phyloP scores from a whole-genome alignment of 2,888 invertebrate genomes.

The Kryphioiulus occultus region DNA sequence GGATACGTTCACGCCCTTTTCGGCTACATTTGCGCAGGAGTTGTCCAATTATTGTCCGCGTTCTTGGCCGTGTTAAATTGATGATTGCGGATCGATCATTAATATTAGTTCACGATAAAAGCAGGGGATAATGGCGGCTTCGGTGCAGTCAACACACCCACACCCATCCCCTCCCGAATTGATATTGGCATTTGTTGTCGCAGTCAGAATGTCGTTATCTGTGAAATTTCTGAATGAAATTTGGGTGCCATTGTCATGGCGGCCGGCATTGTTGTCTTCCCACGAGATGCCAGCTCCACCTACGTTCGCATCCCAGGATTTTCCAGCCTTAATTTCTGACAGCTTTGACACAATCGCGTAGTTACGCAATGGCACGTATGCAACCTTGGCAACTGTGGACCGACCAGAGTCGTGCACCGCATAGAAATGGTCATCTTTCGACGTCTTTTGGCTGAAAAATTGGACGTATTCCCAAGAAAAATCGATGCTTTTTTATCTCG shows the following conservation, averaged over 20 bases:
- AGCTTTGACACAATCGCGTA: not conserved
- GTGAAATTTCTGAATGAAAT: not conserved
- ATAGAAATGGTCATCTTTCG: constrained; percentile 3
- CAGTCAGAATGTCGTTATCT: not conserved
- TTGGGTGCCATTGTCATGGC: not conserved
- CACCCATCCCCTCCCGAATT: not conserved
- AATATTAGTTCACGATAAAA: constrained; percentile 21
- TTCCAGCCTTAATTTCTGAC: not conserved
- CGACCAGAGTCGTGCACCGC: not conserved
- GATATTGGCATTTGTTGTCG: not conserved
- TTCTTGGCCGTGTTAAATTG: not conserved
- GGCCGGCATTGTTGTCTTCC: not conserved
- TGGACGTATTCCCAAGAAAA: constrained; percentile 3
- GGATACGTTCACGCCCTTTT: constrained; percentile 35
- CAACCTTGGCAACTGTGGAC: not conserved
- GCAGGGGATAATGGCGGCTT: constrained; percentile 13
- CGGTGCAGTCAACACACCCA: not conserved
- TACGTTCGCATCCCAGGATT: not conserved
- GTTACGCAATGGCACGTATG: not conserved
- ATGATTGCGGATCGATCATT: constrained; percentile 26
- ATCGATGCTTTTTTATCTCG: not conserved
- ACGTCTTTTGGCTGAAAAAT: not conserved
- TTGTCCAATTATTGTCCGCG: constrained; percentile 28
- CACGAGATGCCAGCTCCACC: constrained; percentile 35
- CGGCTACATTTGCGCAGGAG: not conserved